Base-by-base conservation (phyloP, 1,140 invertebrate species). In the Coptotermes formosanus region DNA sequence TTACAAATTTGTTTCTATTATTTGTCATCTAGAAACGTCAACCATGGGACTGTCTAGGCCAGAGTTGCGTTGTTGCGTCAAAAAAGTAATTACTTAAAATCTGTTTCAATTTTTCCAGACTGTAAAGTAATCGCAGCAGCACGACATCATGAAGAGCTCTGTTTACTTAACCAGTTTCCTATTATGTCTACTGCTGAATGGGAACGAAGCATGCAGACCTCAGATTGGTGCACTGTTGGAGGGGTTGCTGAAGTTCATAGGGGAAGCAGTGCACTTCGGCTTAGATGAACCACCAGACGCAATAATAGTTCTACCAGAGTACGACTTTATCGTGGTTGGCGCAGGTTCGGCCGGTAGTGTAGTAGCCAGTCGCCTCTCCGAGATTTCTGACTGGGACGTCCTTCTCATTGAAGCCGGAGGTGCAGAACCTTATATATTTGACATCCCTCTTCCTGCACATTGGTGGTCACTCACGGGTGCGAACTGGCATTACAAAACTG, bases 271-370 rank as follows among this genome's bases (percentile, higher is more conserved):
- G 30, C 7, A 30, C 1, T 25, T 30, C n/a, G 4, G 4, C 25
- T 0, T 14, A 11, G 8, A 30, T 9, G 64, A 75, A 30, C 64
- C 64, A 11, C 64, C 25, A 75, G 25, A 75, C 16, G n/a, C 64
- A 75, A 9, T 1, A 30, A 25, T 0, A n/a, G n/a, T 84, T 30
- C 45, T 32, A 9, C 45, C 25, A 38, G 87, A 88, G 52, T 88
- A 89, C 81, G 87, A 88, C 81, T 89, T 89, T 82, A 87, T 88
- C 38, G 64, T 88, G 45, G 91, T 93, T 86, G 93, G 93, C 7
- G 92, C 90, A 23, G 93, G 93, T 55, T 92, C 92, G 3, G 91
- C 92, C 12, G 93, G 93, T 25, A 89, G 90, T 83, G 92, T 93
- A 16, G 69, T 93, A 45, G 93, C 93, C 0, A 92, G 90, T 87